Conservation (phyloP, 2,113 vertebrate species). For the Puffinus mauretanicus region DNA sequence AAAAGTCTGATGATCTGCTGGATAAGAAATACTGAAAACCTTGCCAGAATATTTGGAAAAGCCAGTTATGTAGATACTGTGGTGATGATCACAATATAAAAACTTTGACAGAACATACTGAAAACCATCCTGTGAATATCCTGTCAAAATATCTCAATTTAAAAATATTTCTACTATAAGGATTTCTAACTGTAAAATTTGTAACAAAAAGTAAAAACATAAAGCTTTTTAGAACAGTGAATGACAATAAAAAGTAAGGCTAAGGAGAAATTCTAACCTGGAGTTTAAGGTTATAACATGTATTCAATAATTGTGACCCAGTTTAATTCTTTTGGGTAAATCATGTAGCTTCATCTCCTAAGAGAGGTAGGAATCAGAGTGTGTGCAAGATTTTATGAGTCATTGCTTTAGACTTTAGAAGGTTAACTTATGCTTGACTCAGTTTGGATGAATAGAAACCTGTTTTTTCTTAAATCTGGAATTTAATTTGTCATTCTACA, state of each 20-base stretch:
- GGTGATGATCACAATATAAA: neutral
- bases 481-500: neutral
- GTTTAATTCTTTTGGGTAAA: slow-evolving; percentile 44
- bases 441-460: neutral
- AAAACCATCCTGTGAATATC: neutral
- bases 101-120: neutral
- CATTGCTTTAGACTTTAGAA: slow-evolving; percentile 12
- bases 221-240: neutral
- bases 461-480: neutral
- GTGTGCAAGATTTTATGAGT: slow-evolving; percentile 9
- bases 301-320: slow-evolving; percentile 12
- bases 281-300: neutral
- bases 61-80: neutral
- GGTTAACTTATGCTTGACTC: neutral
- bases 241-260: neutral
- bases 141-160: neutral
- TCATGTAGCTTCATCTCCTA: slow-evolving; percentile 4
- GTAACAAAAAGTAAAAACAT: neutral
- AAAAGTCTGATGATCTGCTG: neutral
- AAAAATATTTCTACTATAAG: neutral
- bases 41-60: neutral
- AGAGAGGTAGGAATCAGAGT: neutral
- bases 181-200: neutral
- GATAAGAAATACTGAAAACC: neutral
- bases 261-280: neutral